Conservation (phyloP, 64 coral and sea anemone species). For the Orbicella faveolata region DNA sequence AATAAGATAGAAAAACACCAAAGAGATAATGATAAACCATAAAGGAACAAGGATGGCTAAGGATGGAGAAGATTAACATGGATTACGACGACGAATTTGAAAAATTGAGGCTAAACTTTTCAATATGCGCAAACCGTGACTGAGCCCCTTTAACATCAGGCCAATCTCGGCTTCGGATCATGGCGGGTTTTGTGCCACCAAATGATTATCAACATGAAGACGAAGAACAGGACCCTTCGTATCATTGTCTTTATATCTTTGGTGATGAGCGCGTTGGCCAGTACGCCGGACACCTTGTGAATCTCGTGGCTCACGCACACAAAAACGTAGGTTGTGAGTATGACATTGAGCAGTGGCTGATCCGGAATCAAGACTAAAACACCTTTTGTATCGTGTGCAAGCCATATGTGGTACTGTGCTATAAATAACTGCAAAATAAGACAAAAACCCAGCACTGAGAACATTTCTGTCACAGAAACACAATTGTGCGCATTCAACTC, state of each 20-base stretch:
- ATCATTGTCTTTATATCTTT: conserved; percentile 89
- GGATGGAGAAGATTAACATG: too few relatives aligned
- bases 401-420: conserved; percentile 97
- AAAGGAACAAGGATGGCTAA: too few relatives aligned
- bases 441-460: background rate
- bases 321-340: conserved; percentile 91
- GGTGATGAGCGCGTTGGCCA: conserved; percentile 80
- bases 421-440: conserved; percentile 76
- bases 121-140: too few relatives aligned
- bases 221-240: conserved; percentile 83
- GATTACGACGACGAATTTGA: too few relatives aligned
- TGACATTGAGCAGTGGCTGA: conserved; percentile 73
- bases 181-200: conserved; percentile 99
- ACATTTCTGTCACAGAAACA: background rate
- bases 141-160: background rate
- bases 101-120: too few relatives aligned
- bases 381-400: conserved; percentile 93
- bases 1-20: too few relatives aligned
- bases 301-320: conserved; percentile 94
- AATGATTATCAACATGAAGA: conserved; percentile 90
- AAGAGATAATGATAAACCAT: too few relatives aligned
- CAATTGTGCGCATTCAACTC: too few relatives aligned
- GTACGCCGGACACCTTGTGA: conserved; percentile 68
- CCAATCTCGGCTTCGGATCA: conserved; percentile 61
- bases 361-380: conserved; percentile 85